A percentile compares a stretch with the other conserved stretches of the same genome.
Conservation (phyloP, 2,113 vertebrate genomes). For the Dipodomys stephensi region DNA sequence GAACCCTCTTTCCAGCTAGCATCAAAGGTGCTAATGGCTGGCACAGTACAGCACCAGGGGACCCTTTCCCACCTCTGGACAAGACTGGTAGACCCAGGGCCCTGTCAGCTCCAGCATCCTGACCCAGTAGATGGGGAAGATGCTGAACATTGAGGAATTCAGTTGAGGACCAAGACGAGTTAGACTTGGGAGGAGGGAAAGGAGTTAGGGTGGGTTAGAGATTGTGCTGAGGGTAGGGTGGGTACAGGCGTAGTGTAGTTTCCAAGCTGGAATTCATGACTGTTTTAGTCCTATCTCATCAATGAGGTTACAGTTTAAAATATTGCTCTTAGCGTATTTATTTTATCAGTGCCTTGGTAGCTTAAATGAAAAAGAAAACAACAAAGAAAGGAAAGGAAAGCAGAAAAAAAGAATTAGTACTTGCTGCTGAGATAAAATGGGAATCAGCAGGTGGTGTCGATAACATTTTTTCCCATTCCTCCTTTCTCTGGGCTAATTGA, state of each 20-base stretch:
- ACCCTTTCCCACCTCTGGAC: background rate
- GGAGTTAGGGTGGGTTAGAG: background rate
- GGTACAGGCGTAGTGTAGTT: background rate
- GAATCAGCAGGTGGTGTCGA: background rate
- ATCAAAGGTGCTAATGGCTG: background rate
- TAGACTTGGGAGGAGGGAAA: background rate
- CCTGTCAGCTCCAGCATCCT: background rate
- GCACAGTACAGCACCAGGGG: background rate
- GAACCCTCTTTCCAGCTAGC: background rate
- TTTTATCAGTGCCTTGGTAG: slow-evolving; percentile 5
- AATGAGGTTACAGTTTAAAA: background rate
- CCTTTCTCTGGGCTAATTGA: slow-evolving; percentile 1
- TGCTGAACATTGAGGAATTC: background rate
- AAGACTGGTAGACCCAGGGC: no score
- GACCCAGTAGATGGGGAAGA: background rate
- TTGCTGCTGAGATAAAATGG: background rate
- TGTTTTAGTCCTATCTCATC: background rate
- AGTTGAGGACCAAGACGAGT: background rate
- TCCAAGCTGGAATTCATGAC: background rate
- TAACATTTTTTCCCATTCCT: background rate
- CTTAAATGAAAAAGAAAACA: background rate
- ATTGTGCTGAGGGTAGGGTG: background rate
- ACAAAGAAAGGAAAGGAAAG: background rate
- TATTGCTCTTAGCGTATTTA: background rate
- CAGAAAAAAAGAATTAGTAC: background rate